Percentiles rank a stretch among this genome's conserved stretches.
Evolutionary conservation across 2,113 vertebrate species (phyloP).

Genomic region (Salvelinus alpinus): DNA sequence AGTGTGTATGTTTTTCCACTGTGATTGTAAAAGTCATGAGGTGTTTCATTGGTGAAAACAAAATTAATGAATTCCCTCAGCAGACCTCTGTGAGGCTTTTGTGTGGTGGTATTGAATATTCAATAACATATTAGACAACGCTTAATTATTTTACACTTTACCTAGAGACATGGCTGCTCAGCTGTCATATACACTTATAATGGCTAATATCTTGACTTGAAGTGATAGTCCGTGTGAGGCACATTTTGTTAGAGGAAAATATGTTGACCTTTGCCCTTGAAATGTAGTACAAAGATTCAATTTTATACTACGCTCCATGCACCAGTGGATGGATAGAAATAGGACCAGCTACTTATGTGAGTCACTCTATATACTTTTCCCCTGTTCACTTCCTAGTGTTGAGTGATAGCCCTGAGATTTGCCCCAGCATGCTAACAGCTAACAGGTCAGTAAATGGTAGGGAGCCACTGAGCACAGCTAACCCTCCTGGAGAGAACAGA

Average conservation of each 20-base stretch:
- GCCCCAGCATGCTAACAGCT: slow-evolving; percentile 44
- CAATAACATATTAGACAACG: not conserved
- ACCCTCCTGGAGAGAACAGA: slow-evolving; percentile 65
- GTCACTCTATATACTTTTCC: slow-evolving; percentile 14
- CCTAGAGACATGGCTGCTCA: not conserved
- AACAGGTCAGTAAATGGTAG: slow-evolving; percentile 41
- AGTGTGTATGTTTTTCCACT: not conserved
- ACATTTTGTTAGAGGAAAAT: not conserved
- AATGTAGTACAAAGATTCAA: not conserved
- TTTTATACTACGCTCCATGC: slow-evolving; percentile 8
- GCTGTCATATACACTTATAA: no score
- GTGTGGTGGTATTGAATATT: not conserved
- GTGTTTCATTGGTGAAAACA: slow-evolving; percentile 1
- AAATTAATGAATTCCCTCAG: not conserved
- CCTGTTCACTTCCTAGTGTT: slow-evolving; percentile 28
- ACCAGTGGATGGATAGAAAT: slow-evolving; percentile 27
- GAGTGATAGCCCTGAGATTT: slow-evolving; percentile 60
- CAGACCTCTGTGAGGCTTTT: not conserved
- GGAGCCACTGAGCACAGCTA: slow-evolving; percentile 48
- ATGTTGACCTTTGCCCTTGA: not conserved
- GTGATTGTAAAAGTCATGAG: not conserved
- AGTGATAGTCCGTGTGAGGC: no score
- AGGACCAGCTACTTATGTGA: slow-evolving; percentile 12
- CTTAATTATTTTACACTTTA: not conserved
- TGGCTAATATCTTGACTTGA: no score